Conservation (phyloP, 2,797 vertebrate genomes). For the Falco peregrinus region DNA sequence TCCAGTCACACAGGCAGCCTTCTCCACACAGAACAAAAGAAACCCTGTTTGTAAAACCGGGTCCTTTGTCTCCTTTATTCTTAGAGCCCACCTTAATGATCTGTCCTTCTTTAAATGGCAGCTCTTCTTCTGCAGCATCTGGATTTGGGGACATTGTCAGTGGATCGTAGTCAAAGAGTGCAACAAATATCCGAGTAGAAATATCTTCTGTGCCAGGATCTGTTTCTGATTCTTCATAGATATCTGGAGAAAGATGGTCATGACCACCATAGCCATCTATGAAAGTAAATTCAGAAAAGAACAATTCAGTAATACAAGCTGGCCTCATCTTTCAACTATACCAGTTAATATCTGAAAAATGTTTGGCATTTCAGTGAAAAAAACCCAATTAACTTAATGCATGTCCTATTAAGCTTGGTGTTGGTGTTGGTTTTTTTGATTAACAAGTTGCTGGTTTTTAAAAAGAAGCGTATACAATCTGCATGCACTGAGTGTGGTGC, state of each 20-base stretch:
- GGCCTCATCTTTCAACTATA: neutral
- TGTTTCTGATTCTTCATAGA: constrained; percentile 89
- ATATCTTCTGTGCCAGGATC: constrained; percentile 83
- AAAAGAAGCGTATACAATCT: neutral
- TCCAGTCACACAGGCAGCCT: neutral
- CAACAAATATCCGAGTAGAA: constrained; percentile 90
- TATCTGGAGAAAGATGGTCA: constrained; percentile 85
- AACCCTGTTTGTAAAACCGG: neutral
- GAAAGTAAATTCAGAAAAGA: constrained; percentile 32
- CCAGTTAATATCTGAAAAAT: neutral
- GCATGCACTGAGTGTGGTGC: neutral
- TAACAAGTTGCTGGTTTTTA: neutral
- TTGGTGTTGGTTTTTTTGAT: neutral
- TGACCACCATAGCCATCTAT: constrained; percentile 87
- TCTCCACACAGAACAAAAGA: neutral
- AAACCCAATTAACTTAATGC: neutral
- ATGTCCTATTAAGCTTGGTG: neutral
- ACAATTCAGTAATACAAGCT: neutral
- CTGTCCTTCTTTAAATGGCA: constrained; percentile 97
- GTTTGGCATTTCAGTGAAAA: neutral
- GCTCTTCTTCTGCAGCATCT: constrained; percentile 93
- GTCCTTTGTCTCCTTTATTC: accelerated
- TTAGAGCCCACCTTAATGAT: constrained; percentile 88
- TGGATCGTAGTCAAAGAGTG: constrained; percentile 96
- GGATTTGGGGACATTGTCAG: constrained; percentile 98